These are phyloP conservation scores for Aleadryas rufinucha DNA, from an alignment of 2,113 vertebrate species.

Conservation along the genomic window DNA sequence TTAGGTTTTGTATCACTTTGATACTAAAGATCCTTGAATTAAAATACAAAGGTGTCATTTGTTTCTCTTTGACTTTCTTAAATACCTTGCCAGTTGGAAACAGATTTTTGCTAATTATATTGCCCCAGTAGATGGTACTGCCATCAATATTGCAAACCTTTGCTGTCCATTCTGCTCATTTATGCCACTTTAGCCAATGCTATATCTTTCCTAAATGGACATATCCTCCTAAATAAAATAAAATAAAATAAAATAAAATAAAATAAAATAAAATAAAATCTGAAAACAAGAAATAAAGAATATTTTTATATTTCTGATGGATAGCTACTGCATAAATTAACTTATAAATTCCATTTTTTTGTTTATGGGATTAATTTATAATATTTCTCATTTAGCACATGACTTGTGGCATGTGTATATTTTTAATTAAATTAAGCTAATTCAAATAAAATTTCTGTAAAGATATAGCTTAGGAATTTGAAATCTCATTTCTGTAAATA, in stretches of 20 bases:
- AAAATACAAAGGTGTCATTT: background rate
- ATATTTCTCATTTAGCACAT: background rate
- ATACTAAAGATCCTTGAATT: background rate
- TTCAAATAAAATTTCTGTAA: background rate
- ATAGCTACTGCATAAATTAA: background rate
- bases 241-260: background rate
- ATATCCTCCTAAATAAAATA: background rate
- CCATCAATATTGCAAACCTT: background rate
- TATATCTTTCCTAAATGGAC: background rate
- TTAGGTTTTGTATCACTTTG: background rate
- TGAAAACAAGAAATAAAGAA: background rate
- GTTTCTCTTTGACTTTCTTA: background rate
- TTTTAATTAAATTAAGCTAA: background rate
- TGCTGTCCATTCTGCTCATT: background rate
- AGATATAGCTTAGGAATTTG: background rate
- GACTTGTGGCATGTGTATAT: background rate
- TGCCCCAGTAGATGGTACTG: background rate
- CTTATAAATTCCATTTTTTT: background rate
- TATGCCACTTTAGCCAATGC: background rate
- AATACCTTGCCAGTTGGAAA: background rate
- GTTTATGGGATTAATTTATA: background rate
- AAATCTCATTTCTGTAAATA: background rate
- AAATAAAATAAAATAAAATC: background rate
- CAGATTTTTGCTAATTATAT: background rate
- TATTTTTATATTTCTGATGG: background rate